phyloP scores from a whole-genome alignment of 2,113 vertebrate species.

The Prunella himalayana region DNA sequence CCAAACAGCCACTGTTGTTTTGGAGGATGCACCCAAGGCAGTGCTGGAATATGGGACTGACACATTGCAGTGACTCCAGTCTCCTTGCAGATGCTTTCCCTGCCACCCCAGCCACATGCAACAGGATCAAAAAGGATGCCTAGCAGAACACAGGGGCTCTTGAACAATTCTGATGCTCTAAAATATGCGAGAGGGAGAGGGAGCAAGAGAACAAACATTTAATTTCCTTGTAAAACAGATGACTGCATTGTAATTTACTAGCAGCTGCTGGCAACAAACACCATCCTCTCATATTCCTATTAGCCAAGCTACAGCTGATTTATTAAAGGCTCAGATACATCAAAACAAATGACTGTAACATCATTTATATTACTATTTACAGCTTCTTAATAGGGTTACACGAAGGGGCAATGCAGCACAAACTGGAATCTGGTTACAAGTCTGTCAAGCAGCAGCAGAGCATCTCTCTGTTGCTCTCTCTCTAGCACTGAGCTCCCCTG shows the following conservation, averaged over 20 bases:
- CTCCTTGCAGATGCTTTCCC: background rate
- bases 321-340: conserved; percentile 78
- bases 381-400: conserved; percentile 75
- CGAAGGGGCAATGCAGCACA: conserved; percentile 63
- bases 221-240: conserved; percentile 79
- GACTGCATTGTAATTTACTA: conserved; percentile 79
- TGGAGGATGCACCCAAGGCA: background rate
- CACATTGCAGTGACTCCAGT: background rate
- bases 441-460: conserved; percentile 34
- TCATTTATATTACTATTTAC: conserved; percentile 79
- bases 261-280: conserved; percentile 73
- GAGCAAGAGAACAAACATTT: conserved; percentile 74
- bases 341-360: conserved; percentile 82
- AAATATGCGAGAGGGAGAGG: background rate
- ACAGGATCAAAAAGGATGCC: background rate
- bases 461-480: background rate
- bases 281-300: conserved; percentile 74
- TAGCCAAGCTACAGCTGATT: conserved; percentile 77
- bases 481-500: background rate
- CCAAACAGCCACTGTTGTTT: background rate
- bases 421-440: conserved; percentile 46
- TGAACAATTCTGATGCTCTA: conserved; percentile 46
- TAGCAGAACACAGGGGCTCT: background rate
- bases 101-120: background rate
- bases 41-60: background rate